These are phyloP conservation scores for Sternarchorhynchus goeldii DNA, from an alignment of 2,797 vertebrate species.

Conservation along the genomic window DNA sequence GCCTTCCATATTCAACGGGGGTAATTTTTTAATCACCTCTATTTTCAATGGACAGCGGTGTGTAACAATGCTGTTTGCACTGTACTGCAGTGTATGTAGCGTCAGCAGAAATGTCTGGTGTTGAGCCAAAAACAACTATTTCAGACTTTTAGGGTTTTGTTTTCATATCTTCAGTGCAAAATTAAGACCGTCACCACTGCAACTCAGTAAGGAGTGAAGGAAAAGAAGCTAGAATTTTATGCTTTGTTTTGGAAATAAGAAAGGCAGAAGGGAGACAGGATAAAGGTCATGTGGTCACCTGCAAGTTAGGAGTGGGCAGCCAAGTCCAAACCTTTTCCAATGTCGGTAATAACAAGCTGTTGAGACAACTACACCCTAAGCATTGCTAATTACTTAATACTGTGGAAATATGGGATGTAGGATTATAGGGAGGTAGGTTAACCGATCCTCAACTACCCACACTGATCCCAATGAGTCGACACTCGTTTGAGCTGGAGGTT, in stretches of 20 bases:
- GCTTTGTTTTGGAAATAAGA: background rate
- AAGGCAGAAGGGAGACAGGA: too few species aligned
- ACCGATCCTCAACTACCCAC: too few species aligned
- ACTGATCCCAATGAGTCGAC: too few species aligned
- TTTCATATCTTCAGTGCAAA: background rate
- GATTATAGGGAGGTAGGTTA: too few species aligned
- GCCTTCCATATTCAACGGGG: constrained; percentile 20
- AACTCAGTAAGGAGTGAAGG: too few species aligned
- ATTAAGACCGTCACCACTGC: background rate
- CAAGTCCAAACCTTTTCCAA: too few species aligned
- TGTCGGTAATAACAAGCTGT: too few species aligned
- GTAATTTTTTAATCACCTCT: constrained; percentile 15
- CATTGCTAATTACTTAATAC: background rate
- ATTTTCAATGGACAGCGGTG: constrained; percentile 12
- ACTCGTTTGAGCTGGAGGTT: too few species aligned
- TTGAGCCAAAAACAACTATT: background rate
- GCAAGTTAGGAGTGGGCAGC: too few species aligned
- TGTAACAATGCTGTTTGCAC: constrained; percentile 12
- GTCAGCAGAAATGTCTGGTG: constrained; percentile 19
- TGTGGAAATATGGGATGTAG: too few species aligned
- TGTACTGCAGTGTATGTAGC: background rate
- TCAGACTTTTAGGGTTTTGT: constrained; percentile 5
- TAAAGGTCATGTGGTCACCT: too few species aligned
- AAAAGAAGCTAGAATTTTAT: background rate
- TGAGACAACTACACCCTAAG: background rate